phyloP scores from a whole-genome alignment of 2,113 vertebrate species.

The Scomber japonicus region DNA sequence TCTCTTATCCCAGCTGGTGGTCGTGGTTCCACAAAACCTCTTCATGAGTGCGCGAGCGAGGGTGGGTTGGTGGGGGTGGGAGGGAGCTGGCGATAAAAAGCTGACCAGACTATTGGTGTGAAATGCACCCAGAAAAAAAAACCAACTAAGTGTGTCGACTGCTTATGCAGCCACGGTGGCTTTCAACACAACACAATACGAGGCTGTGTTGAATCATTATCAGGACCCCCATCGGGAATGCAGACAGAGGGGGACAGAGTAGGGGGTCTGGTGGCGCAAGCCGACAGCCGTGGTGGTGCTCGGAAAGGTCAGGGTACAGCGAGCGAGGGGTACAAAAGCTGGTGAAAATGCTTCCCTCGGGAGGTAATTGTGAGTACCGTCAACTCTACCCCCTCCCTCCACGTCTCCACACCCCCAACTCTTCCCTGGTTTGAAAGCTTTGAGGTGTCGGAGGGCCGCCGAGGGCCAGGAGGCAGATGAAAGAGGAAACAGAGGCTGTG shows the following conservation, averaged over 20 bases:
- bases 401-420: neutral
- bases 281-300: constrained; percentile 19
- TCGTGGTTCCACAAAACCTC: constrained; percentile 63
- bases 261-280: constrained; percentile 45
- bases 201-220: constrained; percentile 50
- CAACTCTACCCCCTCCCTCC: constrained; percentile 3
- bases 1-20: constrained; percentile 77
- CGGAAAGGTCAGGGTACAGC: constrained; percentile 63
- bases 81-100: constrained; percentile 26
- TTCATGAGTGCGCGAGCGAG: constrained; percentile 39
- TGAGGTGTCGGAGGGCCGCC: constrained; percentile 45
- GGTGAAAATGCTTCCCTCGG: constrained; percentile 41
- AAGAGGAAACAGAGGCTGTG: constrained; percentile 53
- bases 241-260: constrained; percentile 26
- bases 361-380: constrained; percentile 43
- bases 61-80: neutral
- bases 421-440: constrained; percentile 48
- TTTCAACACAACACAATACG: constrained; percentile 62
- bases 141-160: constrained; percentile 33
- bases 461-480: constrained; percentile 52
- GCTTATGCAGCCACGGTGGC: constrained; percentile 45
- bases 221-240: constrained; percentile 28
- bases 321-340: constrained; percentile 53
- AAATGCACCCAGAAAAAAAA: constrained; percentile 40
- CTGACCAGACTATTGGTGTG: constrained; percentile 48